These are phyloP conservation scores for Tarsius wallacei DNA, from an alignment of 2,797 vertebrate species.

Conservation along the genomic window DNA sequence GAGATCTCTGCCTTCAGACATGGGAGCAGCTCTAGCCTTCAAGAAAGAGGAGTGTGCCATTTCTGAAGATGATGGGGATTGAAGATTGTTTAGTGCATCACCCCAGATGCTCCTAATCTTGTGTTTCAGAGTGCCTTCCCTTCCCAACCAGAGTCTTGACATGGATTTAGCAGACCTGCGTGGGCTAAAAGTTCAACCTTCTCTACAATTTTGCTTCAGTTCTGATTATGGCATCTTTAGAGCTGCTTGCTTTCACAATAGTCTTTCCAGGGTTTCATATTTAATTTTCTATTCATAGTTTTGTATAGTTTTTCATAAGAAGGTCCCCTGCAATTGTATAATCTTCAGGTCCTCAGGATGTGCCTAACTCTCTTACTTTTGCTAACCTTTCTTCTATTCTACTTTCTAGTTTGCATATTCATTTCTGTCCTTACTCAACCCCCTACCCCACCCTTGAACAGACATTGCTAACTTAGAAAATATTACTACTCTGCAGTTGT, in stretches of 20 bases:
- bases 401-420: not conserved
- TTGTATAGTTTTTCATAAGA: not conserved
- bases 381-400: not conserved
- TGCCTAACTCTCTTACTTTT: not conserved
- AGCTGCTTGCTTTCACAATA: not conserved
- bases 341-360: not conserved
- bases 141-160: not conserved
- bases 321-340: not conserved
- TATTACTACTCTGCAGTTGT: not conserved
- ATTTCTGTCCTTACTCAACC: not conserved
- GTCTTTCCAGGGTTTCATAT: not conserved
- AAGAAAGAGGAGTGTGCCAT: not conserved
- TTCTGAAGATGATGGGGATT: not conserved
- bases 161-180: not conserved
- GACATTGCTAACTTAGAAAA: not conserved
- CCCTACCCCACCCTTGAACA: accelerated
- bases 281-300: slow-evolving; percentile 14
- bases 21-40: not conserved
- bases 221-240: not conserved
- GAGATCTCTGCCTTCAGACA: not conserved
- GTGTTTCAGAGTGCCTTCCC: not conserved
- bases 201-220: not conserved
- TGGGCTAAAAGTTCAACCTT: not conserved
- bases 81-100: not conserved
- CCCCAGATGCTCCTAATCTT: not conserved